These are phyloP conservation scores for Ianthella basta DNA, from an alignment of 37 sponge, comb jelly and placozoan genomes.

Conservation along the genomic window DNA sequence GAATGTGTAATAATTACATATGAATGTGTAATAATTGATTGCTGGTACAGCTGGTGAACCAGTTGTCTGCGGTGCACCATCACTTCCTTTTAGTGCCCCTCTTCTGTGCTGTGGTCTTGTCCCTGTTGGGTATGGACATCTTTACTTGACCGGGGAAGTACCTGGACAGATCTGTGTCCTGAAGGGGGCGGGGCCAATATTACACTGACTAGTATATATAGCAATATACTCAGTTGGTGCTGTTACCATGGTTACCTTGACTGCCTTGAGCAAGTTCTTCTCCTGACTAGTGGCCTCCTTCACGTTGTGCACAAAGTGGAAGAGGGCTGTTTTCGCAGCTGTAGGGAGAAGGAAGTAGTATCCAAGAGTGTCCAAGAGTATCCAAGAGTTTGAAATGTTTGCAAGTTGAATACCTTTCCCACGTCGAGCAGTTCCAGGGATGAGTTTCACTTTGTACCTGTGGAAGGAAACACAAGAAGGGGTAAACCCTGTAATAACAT, in stretches of 20 bases:
- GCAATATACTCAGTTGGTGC: not conserved
- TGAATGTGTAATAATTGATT: not conserved
- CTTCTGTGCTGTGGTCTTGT: too few species aligned
- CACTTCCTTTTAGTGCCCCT: not conserved
- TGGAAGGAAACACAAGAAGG: not conserved
- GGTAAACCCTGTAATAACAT: not conserved
- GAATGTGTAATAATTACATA: not conserved
- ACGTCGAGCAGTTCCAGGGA: slow-evolving; percentile 83
- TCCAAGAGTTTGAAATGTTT: not conserved
- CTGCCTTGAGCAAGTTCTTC: slow-evolving; percentile 88
- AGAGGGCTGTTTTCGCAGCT: slow-evolving; percentile 88
- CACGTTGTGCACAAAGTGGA: slow-evolving; percentile 66
- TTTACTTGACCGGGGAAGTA: slow-evolving; percentile 83
- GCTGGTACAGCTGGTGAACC: not conserved
- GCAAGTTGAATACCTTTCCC: slow-evolving; percentile 77
- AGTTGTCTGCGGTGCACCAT: not conserved
- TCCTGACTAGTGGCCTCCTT: slow-evolving; percentile 78
- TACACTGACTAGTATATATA: not conserved
- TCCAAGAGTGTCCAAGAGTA: not conserved
- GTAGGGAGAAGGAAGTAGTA: not conserved
- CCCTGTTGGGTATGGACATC: slow-evolving; percentile 43
- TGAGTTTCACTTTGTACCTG: slow-evolving; percentile 90
- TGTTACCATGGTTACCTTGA: slow-evolving; percentile 68
- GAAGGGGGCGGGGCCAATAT: not conserved
- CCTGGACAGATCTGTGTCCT: slow-evolving; percentile 84